phyloP scores from a whole-genome alignment of 2,113 vertebrate genomes.

The Passer montanus region DNA sequence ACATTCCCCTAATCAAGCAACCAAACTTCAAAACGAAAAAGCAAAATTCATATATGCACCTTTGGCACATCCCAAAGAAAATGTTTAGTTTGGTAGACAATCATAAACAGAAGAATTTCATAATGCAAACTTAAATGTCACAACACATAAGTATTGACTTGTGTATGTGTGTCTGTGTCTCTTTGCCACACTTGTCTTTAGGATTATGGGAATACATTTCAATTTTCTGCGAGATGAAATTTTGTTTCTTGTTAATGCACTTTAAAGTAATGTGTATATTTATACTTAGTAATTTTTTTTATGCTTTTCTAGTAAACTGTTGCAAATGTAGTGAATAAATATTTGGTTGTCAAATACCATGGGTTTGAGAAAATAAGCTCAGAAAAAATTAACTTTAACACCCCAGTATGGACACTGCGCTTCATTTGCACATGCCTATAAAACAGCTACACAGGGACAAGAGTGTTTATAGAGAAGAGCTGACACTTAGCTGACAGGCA shows the following conservation, averaged over 20 bases:
- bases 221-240: not conserved
- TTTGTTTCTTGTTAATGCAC: slow-evolving; percentile 32
- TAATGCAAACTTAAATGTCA: not conserved
- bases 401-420: not conserved
- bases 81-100: not conserved
- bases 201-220: not conserved
- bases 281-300: not conserved
- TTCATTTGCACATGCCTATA: not conserved
- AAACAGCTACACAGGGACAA: not conserved
- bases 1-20: not conserved
- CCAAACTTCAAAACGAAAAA: not conserved
- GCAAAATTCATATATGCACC: not conserved
- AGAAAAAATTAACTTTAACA: not conserved
- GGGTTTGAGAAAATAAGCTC: not conserved
- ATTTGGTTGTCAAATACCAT: not conserved
- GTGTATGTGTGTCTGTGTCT: not conserved
- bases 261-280: slow-evolving; percentile 38
- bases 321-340: slow-evolving; percentile 66
- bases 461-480: not conserved
- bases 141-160: not conserved
- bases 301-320: slow-evolving; percentile 61
- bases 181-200: not conserved
- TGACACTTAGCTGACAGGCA: not conserved
- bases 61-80: not conserved
- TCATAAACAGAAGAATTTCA: not conserved